These are phyloP conservation scores for Dicrostonyx torquatus DNA, from an alignment of 2,797 vertebrate genomes.

Conservation along the genomic window DNA sequence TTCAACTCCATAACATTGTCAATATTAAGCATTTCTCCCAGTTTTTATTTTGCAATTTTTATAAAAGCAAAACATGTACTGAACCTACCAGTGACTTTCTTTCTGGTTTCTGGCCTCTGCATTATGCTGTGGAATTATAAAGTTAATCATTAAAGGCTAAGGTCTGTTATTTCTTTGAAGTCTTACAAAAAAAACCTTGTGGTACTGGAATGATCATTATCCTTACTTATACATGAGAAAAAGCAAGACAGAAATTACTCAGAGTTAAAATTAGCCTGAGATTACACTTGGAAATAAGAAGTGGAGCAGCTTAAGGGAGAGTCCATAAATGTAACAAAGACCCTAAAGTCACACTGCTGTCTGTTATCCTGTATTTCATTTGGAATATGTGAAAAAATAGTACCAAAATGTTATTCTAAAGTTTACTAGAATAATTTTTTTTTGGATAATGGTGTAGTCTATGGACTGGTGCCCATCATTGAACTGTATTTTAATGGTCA, in stretches of 20 bases:
- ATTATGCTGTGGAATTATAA: background rate
- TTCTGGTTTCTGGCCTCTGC: constrained; percentile 12
- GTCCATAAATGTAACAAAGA: background rate
- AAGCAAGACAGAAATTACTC: background rate
- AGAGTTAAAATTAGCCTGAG: background rate
- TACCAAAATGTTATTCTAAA: background rate
- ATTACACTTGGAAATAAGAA: background rate
- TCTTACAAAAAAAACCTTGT: background rate
- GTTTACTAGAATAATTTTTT: background rate
- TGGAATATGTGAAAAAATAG: background rate
- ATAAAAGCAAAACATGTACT: background rate
- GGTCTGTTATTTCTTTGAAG: constrained; percentile 35
- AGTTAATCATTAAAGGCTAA: constrained; percentile 31
- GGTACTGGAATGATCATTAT: background rate
- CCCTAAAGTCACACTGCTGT: background rate
- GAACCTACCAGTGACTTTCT: background rate
- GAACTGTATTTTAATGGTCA: background rate
- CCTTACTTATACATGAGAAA: background rate
- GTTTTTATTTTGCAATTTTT: constrained; percentile 33
- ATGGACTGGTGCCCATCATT: background rate
- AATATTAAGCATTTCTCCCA: background rate
- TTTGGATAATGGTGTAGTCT: background rate
- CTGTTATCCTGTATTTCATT: background rate
- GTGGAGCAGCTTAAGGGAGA: background rate
- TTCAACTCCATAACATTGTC: background rate